Conservation (phyloP, 2,113 vertebrate species). For the Opisthocomus hoazin region DNA sequence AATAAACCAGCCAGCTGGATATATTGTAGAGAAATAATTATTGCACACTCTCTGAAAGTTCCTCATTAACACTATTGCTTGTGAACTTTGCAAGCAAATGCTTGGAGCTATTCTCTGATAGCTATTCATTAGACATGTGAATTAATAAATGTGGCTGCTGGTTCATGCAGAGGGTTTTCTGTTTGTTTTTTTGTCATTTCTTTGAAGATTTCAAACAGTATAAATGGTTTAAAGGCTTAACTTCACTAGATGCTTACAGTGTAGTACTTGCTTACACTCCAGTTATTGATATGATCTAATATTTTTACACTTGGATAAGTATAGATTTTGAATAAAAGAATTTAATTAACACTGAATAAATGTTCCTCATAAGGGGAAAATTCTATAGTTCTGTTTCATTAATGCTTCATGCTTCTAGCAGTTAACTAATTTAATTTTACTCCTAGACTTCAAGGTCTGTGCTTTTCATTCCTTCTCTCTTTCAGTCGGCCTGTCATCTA, state of each 20-base stretch:
- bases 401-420: slow-evolving; percentile 42
- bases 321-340: slow-evolving; percentile 57
- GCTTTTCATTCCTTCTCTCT: neutral
- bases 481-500: neutral
- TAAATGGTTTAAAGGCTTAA: slow-evolving; percentile 29
- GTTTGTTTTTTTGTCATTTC: neutral
- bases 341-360: slow-evolving; percentile 58
- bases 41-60: neutral
- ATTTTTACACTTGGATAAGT: slow-evolving; percentile 39
- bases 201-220: slow-evolving; percentile 10
- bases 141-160: slow-evolving; percentile 2
- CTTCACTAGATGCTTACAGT: slow-evolving; percentile 15
- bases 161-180: neutral
- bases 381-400: slow-evolving; percentile 39
- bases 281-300: slow-evolving; percentile 32
- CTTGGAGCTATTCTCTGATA: neutral
- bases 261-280: slow-evolving; percentile 10
- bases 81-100: slow-evolving; percentile 4
- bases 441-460: slow-evolving; percentile 13
- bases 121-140: neutral
- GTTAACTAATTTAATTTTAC: slow-evolving; percentile 52
- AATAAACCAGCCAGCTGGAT: slow-evolving; percentile 20
- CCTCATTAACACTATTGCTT: slow-evolving; percentile 6
- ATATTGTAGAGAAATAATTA: slow-evolving; percentile 10
- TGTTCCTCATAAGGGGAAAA: slow-evolving; percentile 16